Evolutionary conservation across 2,888 invertebrate species (phyloP).

Genomic region (Catonia carolina): DNA sequence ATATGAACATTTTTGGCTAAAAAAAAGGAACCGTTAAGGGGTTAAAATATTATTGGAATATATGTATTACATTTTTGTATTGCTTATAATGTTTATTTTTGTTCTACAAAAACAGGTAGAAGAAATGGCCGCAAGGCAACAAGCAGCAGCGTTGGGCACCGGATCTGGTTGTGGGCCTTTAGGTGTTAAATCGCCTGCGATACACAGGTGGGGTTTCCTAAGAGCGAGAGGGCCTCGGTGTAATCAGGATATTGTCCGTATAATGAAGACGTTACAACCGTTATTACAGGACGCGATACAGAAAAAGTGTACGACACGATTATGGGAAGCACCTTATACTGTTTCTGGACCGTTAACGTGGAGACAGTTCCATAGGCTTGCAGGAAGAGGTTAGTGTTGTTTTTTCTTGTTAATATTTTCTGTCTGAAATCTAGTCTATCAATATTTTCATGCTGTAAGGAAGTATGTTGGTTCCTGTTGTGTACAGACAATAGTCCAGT

Average conservation of each 20-base stretch:
- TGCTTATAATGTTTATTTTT: no score
- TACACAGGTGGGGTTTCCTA: slow-evolving; percentile 85
- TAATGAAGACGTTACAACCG: slow-evolving; percentile 87
- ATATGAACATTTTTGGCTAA: no score
- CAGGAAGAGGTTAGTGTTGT: slow-evolving; percentile 63
- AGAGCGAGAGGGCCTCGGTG: slow-evolving; percentile 77
- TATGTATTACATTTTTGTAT: no score
- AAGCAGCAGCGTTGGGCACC: slow-evolving; percentile 28
- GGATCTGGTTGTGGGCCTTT: slow-evolving; percentile 23
- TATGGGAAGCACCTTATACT: slow-evolving; percentile 88
- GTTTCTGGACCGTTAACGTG: slow-evolving; percentile 96
- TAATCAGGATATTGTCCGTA: slow-evolving; percentile 82
- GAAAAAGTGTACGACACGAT: slow-evolving; percentile 74
- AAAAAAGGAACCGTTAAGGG: no score
- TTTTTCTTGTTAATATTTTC: slow-evolving; percentile 8
- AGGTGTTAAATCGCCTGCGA: slow-evolving; percentile 37
- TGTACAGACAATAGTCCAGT: neutral
- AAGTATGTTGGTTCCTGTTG: neutral
- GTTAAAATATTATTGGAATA: no score
- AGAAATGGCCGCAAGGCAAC: slow-evolving; percentile 38
- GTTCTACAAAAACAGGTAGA: no score
- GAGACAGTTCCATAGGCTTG: slow-evolving; percentile 94
- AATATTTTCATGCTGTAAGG: neutral
- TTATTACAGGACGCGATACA: slow-evolving; percentile 93
- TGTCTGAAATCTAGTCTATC: no score